These are phyloP conservation scores for Pangasius sanitwongsei DNA, from an alignment of 2,797 vertebrate genomes.

Conservation along the genomic window DNA sequence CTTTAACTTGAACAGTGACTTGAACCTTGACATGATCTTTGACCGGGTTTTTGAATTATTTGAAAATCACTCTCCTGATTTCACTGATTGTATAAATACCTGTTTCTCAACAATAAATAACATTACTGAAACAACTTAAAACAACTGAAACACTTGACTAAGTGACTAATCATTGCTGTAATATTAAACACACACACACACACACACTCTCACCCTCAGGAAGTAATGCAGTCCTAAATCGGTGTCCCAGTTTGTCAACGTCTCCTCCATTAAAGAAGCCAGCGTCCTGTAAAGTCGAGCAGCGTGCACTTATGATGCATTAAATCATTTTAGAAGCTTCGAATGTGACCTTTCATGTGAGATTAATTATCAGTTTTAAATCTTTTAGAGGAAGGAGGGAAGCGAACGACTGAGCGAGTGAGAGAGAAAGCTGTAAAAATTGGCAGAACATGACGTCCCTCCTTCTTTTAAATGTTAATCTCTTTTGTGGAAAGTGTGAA, in stretches of 20 bases:
- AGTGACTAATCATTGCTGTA: background rate
- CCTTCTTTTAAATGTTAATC: conserved; percentile 22
- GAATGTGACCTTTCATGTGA: conserved; percentile 20
- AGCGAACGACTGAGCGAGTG: no score
- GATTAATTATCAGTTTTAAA: conserved; percentile 25
- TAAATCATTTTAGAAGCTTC: conserved; percentile 5
- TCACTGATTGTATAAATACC: background rate
- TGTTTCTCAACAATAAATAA: background rate
- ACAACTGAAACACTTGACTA: background rate
- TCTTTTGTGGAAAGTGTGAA: conserved; percentile 18
- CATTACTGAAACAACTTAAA: background rate
- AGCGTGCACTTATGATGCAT: conserved; percentile 17
- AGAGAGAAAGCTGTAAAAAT: background rate
- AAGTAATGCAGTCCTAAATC: background rate
- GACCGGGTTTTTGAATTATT: background rate
- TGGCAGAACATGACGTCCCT: background rate
- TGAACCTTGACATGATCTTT: background rate
- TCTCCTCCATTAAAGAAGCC: conserved; percentile 5
- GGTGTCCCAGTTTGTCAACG: background rate
- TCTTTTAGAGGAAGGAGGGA: background rate
- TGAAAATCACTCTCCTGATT: background rate
- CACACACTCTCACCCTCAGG: background rate
- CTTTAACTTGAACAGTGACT: background rate
- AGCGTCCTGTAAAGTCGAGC: background rate
- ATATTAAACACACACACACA: background rate